Evolutionary conservation across 1,140 invertebrate genomes (phyloP).

Genomic region (Drusus annulatus): DNA sequence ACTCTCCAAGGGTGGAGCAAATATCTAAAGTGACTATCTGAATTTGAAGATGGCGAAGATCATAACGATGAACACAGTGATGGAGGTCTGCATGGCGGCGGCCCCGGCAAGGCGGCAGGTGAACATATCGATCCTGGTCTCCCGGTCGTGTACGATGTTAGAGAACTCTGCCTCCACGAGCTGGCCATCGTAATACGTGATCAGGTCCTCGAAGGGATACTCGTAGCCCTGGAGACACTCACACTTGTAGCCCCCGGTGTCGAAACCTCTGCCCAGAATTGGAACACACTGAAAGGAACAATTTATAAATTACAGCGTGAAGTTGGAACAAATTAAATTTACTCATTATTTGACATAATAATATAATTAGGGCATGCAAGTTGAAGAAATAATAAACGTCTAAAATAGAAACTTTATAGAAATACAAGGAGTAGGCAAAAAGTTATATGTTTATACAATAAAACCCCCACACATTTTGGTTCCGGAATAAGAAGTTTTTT

Average conservation of each 20-base stretch:
- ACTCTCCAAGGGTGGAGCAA: background rate
- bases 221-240: constrained; percentile 98
- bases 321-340: no score
- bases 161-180: constrained; percentile 94
- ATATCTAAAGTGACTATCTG: no score
- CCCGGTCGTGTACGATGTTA: constrained; percentile 85
- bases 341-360: no score
- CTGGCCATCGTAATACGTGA: constrained; percentile 97
- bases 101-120: constrained; percentile 93
- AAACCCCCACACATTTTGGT: no score
- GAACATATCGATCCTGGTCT: constrained; percentile 90
- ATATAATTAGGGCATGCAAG: no score
- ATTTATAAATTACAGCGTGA: no score
- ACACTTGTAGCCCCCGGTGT: constrained; percentile 97
- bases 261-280: constrained; percentile 91
- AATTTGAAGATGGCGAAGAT: constrained; percentile 49
- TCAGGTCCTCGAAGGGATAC: constrained; percentile 95
- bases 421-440: no score
- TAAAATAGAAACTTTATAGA: no score
- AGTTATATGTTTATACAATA: no score
- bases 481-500: no score
- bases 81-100: constrained; percentile 72
- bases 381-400: no score
- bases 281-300: constrained; percentile 88
- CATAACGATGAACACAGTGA: constrained; percentile 56